Evolutionary conservation across 2,888 invertebrate species (phyloP).

Genomic region (Dyspetes luteomarginatus): DNA sequence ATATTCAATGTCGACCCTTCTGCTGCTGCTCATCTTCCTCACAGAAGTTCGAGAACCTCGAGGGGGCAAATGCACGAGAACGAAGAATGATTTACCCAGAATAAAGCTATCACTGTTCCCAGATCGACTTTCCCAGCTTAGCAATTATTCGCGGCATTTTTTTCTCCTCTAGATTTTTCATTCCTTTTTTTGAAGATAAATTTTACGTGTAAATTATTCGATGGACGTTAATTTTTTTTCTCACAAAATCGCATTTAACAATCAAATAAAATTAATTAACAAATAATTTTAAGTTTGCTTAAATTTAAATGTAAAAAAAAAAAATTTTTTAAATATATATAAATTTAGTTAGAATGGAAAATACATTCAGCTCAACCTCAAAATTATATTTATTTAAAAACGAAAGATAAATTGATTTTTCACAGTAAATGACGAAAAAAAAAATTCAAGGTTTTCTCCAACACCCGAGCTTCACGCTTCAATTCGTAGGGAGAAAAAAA

Average conservation of each 20-base stretch:
- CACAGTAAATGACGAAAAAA: not conserved
- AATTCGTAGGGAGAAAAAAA: not conserved
- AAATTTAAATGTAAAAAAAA: too few relatives aligned
- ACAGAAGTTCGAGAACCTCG: not conserved
- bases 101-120: conserved; percentile 60
- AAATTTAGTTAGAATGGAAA: too few relatives aligned
- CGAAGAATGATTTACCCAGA: conserved; percentile 16
- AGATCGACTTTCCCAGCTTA: conserved; percentile 37
- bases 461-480: not conserved
- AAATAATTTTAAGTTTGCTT: too few relatives aligned
- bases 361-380: too few relatives aligned
- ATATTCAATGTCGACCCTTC: not conserved
- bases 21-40: not conserved
- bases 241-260: too few relatives aligned
- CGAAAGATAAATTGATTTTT: too few relatives aligned
- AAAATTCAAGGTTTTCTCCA: not conserved
- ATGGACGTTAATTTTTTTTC: too few relatives aligned
- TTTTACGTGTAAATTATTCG: not conserved
- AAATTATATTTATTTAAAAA: too few relatives aligned
- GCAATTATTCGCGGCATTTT: conserved; percentile 49
- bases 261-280: too few relatives aligned
- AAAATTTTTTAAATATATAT: too few relatives aligned
- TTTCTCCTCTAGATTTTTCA: conserved; percentile 14
- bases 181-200: not conserved
- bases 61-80: conserved; percentile 28